Evolutionary conservation across 2,797 vertebrate genomes (phyloP).

Genomic region (Pseudochromis fuscus): DNA sequence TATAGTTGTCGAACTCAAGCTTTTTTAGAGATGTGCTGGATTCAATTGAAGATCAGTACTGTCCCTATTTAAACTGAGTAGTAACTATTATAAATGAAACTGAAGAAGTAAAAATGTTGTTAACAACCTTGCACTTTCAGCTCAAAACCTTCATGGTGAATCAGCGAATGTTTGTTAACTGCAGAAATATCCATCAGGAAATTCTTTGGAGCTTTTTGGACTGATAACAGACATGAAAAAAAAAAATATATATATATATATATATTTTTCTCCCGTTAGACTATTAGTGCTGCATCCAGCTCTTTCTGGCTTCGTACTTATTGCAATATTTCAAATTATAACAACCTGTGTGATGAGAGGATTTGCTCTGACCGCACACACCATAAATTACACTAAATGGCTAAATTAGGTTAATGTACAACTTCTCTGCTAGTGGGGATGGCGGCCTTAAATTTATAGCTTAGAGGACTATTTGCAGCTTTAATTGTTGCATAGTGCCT

Average conservation of each 20-base stretch:
- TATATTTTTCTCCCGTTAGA: neutral
- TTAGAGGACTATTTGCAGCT: slow-evolving; percentile 8
- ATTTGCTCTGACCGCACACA: neutral
- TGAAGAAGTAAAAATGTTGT: neutral
- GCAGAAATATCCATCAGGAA: slow-evolving; percentile 14
- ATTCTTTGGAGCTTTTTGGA: slow-evolving; percentile 23
- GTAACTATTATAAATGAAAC: neutral
- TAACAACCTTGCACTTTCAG: slow-evolving; percentile 9
- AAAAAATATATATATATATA: too few species aligned
- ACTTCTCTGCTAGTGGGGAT: neutral
- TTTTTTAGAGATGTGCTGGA: too few species aligned
- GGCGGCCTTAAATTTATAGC: neutral
- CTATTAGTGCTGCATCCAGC: slow-evolving; percentile 10
- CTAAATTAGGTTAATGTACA: slow-evolving; percentile 10
- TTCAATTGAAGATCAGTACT: neutral
- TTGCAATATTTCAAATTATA: slow-evolving; percentile 13
- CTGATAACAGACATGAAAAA: neutral
- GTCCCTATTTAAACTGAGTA: neutral
- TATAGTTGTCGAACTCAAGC: too few species aligned
- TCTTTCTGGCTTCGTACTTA: neutral
- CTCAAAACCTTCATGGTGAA: neutral
- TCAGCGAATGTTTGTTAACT: slow-evolving; percentile 3
- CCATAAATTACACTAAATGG: neutral
- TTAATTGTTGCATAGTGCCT: slow-evolving; percentile 1
- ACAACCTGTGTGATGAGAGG: neutral